Conservation (phyloP, 2,797 vertebrate genomes). For the Carduelis carduelis region DNA sequence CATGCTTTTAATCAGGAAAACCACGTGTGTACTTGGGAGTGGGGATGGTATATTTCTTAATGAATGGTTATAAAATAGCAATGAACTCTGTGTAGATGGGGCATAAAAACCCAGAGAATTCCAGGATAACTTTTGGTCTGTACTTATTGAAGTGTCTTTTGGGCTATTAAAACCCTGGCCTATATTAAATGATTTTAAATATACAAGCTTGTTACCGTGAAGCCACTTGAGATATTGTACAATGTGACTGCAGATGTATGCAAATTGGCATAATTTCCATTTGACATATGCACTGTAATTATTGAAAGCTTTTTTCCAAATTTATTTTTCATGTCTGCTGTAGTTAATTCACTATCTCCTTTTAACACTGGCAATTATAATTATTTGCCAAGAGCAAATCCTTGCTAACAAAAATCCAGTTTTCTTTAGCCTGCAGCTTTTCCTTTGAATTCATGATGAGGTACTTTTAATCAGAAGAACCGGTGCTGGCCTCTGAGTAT, state of each 20-base stretch:
- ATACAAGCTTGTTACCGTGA: background rate
- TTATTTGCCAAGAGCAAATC: conserved; percentile 37
- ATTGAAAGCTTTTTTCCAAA: conserved; percentile 9
- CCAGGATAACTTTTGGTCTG: background rate
- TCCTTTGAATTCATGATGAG: conserved; percentile 37
- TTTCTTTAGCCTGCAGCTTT: conserved; percentile 53
- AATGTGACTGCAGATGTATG: background rate
- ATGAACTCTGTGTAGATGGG: background rate
- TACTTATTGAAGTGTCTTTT: background rate
- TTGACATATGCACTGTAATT: conserved; percentile 49
- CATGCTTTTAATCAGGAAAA: background rate
- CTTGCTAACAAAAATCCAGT: conserved; percentile 19
- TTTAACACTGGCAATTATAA: conserved; percentile 38
- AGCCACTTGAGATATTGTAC: background rate
- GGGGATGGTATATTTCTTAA: background rate
- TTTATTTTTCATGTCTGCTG: conserved; percentile 35
- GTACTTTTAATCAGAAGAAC: conserved; percentile 30
- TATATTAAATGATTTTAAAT: conserved; percentile 32
- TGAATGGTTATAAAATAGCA: background rate
- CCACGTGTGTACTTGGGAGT: background rate
- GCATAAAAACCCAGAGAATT: background rate
- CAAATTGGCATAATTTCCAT: conserved; percentile 45
- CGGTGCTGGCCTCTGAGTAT: conserved; percentile 8
- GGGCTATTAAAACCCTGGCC: background rate
- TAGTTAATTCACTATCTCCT: conserved; percentile 46